phyloP scores from a whole-genome alignment of 2,113 vertebrate species.

The Caretta caretta region DNA sequence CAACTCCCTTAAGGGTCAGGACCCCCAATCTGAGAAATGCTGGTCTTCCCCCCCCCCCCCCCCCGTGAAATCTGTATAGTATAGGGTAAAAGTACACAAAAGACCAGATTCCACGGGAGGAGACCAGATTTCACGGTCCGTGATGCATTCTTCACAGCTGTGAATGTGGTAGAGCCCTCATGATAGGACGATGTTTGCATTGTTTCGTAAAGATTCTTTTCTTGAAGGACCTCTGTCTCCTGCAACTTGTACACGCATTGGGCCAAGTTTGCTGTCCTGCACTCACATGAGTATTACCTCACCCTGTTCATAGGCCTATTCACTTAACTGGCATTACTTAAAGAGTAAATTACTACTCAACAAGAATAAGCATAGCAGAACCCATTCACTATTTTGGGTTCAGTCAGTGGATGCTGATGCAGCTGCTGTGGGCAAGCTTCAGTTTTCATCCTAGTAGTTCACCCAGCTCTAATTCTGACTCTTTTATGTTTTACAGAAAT shows the following conservation, averaged over 20 bases:
- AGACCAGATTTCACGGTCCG: no score
- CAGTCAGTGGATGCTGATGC: background rate
- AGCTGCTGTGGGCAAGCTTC: background rate
- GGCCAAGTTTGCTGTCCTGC: background rate
- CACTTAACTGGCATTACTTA: background rate
- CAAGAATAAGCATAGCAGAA: background rate
- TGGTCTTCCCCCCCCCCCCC: no score
- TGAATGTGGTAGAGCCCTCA: no score
- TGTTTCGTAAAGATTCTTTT: background rate
- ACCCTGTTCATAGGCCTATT: background rate
- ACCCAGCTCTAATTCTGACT: background rate
- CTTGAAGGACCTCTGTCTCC: background rate
- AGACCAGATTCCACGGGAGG: no score
- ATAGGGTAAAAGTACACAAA: no score
- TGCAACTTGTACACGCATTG: background rate
- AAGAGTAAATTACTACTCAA: background rate
- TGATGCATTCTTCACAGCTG: no score
- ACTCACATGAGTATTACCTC: background rate
- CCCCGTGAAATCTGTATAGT: no score
- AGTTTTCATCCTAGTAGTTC: background rate
- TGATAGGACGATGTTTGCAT: background rate
- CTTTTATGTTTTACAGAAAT: background rate
- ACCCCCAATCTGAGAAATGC: no score
- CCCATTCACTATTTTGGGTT: background rate
- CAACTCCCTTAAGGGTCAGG: no score